Base-by-base conservation (phyloP, 2,113 vertebrate species). In the Platanista minor region DNA sequence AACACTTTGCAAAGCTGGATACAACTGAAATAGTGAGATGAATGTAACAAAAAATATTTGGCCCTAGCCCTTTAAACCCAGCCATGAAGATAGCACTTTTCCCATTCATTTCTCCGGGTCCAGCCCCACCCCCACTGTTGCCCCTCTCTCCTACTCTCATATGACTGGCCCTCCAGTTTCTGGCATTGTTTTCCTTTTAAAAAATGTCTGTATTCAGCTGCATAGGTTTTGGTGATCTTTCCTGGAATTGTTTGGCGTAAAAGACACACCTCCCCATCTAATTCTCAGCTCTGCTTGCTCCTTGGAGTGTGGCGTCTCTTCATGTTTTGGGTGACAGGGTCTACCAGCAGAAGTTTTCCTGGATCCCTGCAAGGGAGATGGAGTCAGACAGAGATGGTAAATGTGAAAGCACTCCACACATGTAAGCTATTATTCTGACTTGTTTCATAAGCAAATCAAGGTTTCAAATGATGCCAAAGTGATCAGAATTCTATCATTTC, bases 401-500 rank as follows among this genome's bases (percentile, higher is more conserved):
- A 80, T 84, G 31, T 41, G 77, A 66, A 87, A 87, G 36, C 62
- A 57, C 23, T 90, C 8, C 31, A 13, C 14, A n/a, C 18, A 29
- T 72, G 18, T 80, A 72, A 36, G 43, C 21, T 87, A n/a, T n/a
- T 90, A 66, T 95, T 97, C 61, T 49, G 23, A 75, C 27, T 62
- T 95, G 49, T 91, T 97, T 93, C 27, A 46, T 52, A 83, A 90
- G 15, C 25, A 87, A 94, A 82, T 61, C 18, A 82, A 84, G 25
- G 18, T 83, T 84, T 39, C 82, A 80, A 77, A 62, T 84, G 41
- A 69, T 69, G 41, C 36, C 23, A 72, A 46, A 80, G 25, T 80
- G 20, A 39, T 64, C 39, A 74, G 18, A 89, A 81, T 89, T 81
- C 14, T 54, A 0, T 71, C 20, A 43, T 89, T 97, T 91, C 12